Conservation (phyloP, 2,113 vertebrate species). For the Ramphastos sulfuratus region DNA sequence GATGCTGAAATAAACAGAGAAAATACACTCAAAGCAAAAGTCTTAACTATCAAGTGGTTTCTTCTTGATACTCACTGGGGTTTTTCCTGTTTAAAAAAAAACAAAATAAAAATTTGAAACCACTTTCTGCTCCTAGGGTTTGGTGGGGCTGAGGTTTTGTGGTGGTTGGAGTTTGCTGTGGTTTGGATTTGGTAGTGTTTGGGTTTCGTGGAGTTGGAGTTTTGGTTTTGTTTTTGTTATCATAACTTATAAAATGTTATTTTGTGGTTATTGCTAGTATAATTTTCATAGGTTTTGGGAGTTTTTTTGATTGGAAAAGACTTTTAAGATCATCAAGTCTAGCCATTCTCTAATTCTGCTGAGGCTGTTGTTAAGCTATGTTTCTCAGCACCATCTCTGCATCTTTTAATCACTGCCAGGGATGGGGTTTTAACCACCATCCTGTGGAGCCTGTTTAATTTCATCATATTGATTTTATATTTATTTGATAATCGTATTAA, state of each 20-base stretch:
- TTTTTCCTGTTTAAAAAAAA: background rate
- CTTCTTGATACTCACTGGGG: background rate
- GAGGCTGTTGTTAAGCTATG: no score
- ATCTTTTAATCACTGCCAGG: no score
- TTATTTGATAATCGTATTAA: background rate
- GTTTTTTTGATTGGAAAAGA: no score
- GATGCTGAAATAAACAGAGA: background rate
- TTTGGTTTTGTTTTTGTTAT: background rate
- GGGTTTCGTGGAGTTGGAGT: background rate
- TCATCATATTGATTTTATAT: background rate
- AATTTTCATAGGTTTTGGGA: background rate
- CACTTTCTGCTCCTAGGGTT: background rate
- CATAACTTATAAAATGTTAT: background rate
- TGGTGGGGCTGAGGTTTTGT: no score
- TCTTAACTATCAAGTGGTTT: background rate
- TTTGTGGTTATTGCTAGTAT: rapidly evolving
- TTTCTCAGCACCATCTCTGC: no score
- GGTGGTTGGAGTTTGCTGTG: background rate
- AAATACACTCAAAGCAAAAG: background rate
- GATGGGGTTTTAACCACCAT: no score
- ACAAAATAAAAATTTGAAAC: background rate
- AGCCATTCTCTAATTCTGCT: no score
- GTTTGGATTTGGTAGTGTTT: no score
- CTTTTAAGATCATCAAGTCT: no score
- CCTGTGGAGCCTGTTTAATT: no score